These are phyloP conservation scores for Formica aserva DNA, from an alignment of 2,888 invertebrate species.

Conservation along the genomic window DNA sequence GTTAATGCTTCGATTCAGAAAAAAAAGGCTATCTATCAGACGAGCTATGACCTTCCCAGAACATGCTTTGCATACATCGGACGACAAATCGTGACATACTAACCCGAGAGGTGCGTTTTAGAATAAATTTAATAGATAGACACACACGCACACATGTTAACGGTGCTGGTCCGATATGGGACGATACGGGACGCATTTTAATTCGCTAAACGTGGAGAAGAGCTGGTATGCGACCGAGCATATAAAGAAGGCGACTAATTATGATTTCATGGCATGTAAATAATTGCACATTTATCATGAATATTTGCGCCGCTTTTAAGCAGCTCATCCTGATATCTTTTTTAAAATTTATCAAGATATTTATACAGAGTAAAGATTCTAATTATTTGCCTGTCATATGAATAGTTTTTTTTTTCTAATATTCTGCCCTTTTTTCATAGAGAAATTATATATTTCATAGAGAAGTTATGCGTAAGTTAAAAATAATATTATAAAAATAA, in stretches of 20 bases:
- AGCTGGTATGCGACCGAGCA: conserved; percentile 54
- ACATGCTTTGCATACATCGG: conserved; percentile 56
- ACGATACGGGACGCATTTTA: conserved; percentile 65
- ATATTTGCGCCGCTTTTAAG: neutral
- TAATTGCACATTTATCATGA: conserved; percentile 9
- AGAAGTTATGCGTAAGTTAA: neutral
- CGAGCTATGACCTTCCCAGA: conserved; percentile 34
- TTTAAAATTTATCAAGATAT: conserved; percentile 6
- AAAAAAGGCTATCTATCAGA: neutral
- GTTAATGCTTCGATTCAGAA: neutral
- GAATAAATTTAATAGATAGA: conserved; percentile 80
- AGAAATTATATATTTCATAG: neutral
- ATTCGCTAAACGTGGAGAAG: conserved; percentile 62
- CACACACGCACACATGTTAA: conserved; percentile 70
- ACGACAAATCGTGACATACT: conserved; percentile 82
- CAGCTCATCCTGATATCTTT: neutral
- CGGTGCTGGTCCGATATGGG: conserved; percentile 71
- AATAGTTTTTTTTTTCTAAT: neutral
- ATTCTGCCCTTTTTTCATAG: neutral
- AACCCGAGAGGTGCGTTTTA: conserved; percentile 80
- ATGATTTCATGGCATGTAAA: conserved; percentile 55
- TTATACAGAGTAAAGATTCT: neutral
- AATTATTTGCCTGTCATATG: neutral
- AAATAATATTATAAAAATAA: neutral
- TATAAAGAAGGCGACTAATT: conserved; percentile 42